These are phyloP conservation scores for Characodon lateralis DNA, from an alignment of 2,797 vertebrate genomes.

Conservation along the genomic window DNA sequence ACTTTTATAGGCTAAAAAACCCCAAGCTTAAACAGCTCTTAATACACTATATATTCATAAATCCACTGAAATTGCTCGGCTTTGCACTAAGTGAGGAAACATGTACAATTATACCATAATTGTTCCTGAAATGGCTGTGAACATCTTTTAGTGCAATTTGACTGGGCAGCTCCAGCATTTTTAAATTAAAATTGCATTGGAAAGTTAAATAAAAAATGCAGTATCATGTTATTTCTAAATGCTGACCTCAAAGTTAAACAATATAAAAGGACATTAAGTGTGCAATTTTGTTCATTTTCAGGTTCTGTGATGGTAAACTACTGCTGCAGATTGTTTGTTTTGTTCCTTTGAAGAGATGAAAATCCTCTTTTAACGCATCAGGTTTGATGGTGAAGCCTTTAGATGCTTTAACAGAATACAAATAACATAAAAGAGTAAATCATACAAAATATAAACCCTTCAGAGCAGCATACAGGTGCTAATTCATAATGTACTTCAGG, in stretches of 20 bases:
- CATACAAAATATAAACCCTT: neutral
- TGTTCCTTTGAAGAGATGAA: neutral
- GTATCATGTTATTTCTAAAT: neutral
- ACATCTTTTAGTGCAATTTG: slow-evolving; percentile 14
- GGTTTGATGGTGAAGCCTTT: neutral
- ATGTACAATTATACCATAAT: neutral
- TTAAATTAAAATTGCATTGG: neutral
- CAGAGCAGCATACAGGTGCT: neutral
- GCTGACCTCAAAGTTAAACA: neutral
- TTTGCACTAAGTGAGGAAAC: neutral
- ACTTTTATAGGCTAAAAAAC: neutral
- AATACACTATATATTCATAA: neutral
- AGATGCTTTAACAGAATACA: neutral
- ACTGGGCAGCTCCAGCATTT: slow-evolving; percentile 16
- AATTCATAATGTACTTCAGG: neutral
- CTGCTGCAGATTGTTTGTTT: neutral
- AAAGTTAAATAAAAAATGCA: neutral
- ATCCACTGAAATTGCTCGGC: neutral
- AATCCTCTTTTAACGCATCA: neutral
- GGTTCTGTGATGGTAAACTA: neutral
- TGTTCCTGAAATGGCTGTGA: slow-evolving; percentile 30
- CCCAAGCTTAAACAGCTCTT: neutral
- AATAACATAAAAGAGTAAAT: neutral
- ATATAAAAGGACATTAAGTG: neutral
- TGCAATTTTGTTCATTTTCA: neutral